A percentile compares a stretch with the other conserved stretches of the same genome.
These are phyloP conservation scores for Patella depressa DNA, from an alignment of 2,888 invertebrate genomes.

Conservation along the genomic window DNA sequence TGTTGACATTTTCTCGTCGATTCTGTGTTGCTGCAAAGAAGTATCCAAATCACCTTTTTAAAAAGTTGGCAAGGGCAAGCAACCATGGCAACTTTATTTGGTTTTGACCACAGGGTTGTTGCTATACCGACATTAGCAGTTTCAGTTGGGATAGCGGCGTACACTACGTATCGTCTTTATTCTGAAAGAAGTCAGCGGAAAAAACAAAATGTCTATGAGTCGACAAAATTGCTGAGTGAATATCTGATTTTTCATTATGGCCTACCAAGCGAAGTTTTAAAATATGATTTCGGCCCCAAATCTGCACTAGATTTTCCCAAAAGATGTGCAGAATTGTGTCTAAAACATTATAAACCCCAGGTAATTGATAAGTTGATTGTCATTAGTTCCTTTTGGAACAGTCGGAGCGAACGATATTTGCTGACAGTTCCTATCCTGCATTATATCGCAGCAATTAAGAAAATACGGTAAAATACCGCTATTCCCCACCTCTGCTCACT, in stretches of 20 bases:
- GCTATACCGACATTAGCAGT: conserved; percentile 47
- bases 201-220: conserved; percentile 62
- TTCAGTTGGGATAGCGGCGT: conserved; percentile 52
- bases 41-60: too few relatives aligned
- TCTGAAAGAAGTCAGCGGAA: conserved; percentile 32
- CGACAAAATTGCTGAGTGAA: conserved; percentile 60
- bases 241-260: conserved; percentile 68
- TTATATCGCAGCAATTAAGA: too few relatives aligned
- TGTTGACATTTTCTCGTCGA: too few relatives aligned
- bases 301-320: conserved; percentile 64
- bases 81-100: conserved; percentile 47
- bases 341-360: conserved; percentile 53
- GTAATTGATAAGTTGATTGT: conserved; percentile 30
- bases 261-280: conserved; percentile 51
- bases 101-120: conserved; percentile 54
- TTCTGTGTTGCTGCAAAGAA: too few relatives aligned
- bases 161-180: conserved; percentile 48
- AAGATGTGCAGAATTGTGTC: conserved; percentile 65
- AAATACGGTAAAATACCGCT: too few relatives aligned
- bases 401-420: too few relatives aligned
- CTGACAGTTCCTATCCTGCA: too few relatives aligned
- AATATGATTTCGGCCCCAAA: conserved; percentile 62
- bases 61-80: too few relatives aligned
- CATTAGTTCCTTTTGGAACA: too few relatives aligned
- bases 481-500: too few relatives aligned